A percentile compares a stretch with the other conserved stretches of the same genome.
Evolutionary conservation across 2,888 invertebrate genomes (phyloP).

Genomic region (Papilio elwesi): DNA sequence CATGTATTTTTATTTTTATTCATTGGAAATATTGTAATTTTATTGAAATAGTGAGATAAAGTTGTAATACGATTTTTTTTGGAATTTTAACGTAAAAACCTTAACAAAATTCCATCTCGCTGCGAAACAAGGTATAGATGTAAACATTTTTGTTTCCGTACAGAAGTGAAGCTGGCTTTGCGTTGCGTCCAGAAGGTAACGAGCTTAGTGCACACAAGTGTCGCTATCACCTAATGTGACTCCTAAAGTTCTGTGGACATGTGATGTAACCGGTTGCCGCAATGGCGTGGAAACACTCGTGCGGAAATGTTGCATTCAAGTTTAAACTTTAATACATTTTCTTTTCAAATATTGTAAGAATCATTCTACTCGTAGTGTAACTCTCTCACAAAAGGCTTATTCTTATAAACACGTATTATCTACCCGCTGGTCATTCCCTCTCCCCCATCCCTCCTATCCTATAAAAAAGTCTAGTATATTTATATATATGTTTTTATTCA

Average conservation of each 20-base stretch:
- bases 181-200: neutral
- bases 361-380: neutral
- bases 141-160: too few species aligned
- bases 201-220: neutral
- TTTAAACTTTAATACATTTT: neutral
- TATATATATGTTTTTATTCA: too few species aligned
- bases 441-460: too few species aligned
- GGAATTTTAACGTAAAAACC: too few species aligned
- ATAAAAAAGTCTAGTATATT: too few species aligned
- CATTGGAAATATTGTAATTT: too few species aligned
- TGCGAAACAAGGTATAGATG: too few species aligned
- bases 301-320: neutral
- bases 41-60: too few species aligned
- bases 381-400: neutral
- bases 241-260: neutral
- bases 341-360: neutral
- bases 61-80: too few species aligned
- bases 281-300: neutral
- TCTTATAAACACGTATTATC: neutral
- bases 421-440: too few species aligned
- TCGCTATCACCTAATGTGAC: constrained; percentile 5
- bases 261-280: constrained; percentile 11
- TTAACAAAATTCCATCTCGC: too few species aligned
- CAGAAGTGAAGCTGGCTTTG: neutral
- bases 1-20: too few species aligned